Conservation (phyloP, 35 echinoderm and acorn worm genomes). For the Patiria miniata region DNA sequence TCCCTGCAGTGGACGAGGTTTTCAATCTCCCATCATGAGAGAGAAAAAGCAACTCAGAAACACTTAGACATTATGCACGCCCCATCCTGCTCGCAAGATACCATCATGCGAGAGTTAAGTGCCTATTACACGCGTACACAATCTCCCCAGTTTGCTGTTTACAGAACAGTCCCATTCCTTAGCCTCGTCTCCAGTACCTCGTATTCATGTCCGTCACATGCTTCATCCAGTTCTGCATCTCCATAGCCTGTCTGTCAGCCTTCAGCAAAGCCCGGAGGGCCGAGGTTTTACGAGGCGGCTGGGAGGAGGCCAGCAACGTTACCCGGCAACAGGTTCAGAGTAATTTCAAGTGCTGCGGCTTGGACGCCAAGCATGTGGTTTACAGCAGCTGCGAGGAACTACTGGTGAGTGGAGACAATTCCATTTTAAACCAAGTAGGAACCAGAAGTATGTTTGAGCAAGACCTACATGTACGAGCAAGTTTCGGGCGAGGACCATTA, state of each 20-base stretch:
- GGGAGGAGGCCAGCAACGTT: conserved; percentile 23
- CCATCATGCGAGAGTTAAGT: neutral
- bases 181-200: conserved; percentile 27
- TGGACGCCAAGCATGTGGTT: conserved; percentile 5
- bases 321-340: neutral
- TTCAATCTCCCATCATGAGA: too few species aligned
- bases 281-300: conserved; percentile 1
- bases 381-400: conserved; percentile 7
- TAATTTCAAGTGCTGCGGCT: conserved; percentile 13
- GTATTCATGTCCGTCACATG: neutral
- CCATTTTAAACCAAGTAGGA: too few species aligned
- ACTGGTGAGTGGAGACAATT: neutral
- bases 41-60: too few species aligned
- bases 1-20: too few species aligned
- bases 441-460: too few species aligned
- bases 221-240: conserved; percentile 33
- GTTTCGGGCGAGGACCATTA: too few species aligned
- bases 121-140: neutral
- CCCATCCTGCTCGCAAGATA: neutral
- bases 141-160: neutral
- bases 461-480: too few species aligned
- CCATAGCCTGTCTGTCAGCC: conserved; percentile 38
- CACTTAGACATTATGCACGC: too few species aligned
- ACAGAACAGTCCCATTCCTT: neutral
- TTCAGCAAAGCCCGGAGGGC: conserved; percentile 22